A percentile compares a stretch with the other conserved stretches of the same genome.
Conservation (phyloP, 1,140 invertebrate genomes). For the Lepidurus couesii region DNA sequence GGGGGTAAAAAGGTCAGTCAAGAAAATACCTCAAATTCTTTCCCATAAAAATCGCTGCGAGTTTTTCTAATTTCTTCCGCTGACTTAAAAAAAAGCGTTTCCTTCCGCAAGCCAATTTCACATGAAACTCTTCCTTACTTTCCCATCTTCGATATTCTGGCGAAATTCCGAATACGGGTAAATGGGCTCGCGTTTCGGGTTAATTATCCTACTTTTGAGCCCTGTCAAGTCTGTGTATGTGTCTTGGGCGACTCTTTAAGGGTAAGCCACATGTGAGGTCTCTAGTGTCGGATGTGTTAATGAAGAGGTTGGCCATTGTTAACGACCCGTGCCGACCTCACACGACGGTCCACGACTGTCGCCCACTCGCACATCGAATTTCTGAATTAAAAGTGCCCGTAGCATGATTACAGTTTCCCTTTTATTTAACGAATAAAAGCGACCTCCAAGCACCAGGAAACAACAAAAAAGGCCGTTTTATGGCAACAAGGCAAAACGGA, state of each 20-base stretch:
- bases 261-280: not conserved
- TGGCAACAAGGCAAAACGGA: not conserved
- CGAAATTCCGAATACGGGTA: not conserved
- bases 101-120: not conserved
- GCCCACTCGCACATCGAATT: not conserved
- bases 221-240: not conserved
- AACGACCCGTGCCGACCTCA: conserved; percentile 20
- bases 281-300: conserved; percentile 4
- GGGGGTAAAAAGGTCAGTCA: not conserved
- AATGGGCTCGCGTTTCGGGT: not conserved
- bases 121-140: not conserved
- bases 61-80: conserved; percentile 1
- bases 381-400: conserved; percentile 13
- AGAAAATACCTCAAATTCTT: not conserved
- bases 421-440: not conserved
- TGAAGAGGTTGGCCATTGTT: conserved; percentile 19
- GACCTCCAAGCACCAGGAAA: not conserved
- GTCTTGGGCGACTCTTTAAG: not conserved
- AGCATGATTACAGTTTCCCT: not conserved
- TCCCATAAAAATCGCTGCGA: not conserved
- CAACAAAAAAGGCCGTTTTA: not conserved
- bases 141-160: not conserved
- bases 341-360: conserved; percentile 13
- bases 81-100: not conserved
- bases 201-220: not conserved